Conservation (phyloP, 2,113 vertebrate genomes). For the Hydrochoerus hydrochaeris region DNA sequence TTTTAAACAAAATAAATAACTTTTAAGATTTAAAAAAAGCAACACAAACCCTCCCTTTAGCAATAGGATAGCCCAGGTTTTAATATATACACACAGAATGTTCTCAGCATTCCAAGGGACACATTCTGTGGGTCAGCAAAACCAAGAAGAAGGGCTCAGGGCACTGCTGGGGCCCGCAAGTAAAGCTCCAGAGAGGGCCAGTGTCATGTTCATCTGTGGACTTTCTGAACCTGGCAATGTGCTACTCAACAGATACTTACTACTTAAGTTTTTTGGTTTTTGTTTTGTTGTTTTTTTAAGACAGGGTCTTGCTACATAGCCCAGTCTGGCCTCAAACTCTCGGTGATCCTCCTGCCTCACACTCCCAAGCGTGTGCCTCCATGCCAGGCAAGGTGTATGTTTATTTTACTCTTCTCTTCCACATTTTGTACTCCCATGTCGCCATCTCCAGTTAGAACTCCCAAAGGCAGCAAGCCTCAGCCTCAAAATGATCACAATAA, state of each 20-base stretch:
- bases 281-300: background rate
- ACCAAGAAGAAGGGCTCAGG: background rate
- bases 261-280: background rate
- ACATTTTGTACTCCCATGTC: background rate
- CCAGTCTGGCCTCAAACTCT: background rate
- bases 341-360: background rate
- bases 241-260: background rate
- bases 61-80: background rate
- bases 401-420: constrained; percentile 15
- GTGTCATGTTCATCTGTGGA: background rate
- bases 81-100: background rate
- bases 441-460: background rate
- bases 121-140: background rate
- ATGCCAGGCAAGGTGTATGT: background rate
- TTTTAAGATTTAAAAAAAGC: background rate
- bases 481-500: background rate
- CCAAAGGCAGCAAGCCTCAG: background rate
- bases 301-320: background rate
- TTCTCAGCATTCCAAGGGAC: background rate
- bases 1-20: constrained; percentile 31
- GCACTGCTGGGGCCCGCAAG: background rate
- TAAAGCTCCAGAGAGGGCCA: background rate
- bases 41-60: background rate
- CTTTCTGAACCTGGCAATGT: background rate
- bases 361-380: background rate